A percentile compares a stretch with the other conserved stretches of the same genome.
phyloP scores from a whole-genome alignment of 2,797 vertebrate species.

The Chromis chromis region DNA sequence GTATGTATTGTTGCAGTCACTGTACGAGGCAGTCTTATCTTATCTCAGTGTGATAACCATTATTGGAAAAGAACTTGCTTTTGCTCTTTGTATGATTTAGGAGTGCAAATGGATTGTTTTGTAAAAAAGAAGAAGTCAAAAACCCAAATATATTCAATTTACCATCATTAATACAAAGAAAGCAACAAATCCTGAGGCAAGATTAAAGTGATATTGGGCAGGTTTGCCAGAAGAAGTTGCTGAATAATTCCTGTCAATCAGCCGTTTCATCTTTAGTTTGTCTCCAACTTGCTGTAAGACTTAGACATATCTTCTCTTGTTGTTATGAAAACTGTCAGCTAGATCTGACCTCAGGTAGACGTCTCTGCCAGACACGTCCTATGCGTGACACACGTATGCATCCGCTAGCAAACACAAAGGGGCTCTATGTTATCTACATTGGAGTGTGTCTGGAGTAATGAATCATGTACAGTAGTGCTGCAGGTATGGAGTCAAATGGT shows the following conservation, averaged over 20 bases:
- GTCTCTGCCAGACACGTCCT: slow-evolving; percentile 56
- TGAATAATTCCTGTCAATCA: too few relatives aligned
- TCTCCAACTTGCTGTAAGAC: neutral
- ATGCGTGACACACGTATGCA: slow-evolving; percentile 48
- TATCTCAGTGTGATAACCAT: slow-evolving; percentile 17
- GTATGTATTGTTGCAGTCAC: slow-evolving; percentile 42
- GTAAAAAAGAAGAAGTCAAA: neutral
- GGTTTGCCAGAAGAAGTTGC: too few relatives aligned
- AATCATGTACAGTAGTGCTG: slow-evolving; percentile 45
- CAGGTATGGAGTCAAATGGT: slow-evolving; percentile 37
- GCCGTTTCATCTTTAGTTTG: neutral
- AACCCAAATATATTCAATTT: neutral
- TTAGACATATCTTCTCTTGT: slow-evolving; percentile 1
- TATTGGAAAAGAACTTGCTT: neutral
- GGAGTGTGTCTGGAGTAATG: slow-evolving; percentile 62
- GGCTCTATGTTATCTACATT: slow-evolving; percentile 68
- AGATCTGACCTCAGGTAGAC: slow-evolving; percentile 59
- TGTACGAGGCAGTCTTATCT: slow-evolving; percentile 24
- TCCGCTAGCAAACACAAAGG: slow-evolving; percentile 65
- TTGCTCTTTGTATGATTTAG: neutral
- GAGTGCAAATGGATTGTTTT: neutral
- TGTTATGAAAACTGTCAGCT: slow-evolving; percentile 12
- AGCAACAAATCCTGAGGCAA: neutral
- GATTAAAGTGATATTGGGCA: neutral
- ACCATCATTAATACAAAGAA: neutral